Conservation (phyloP, 2,888 invertebrate species). For the Drosophila subquinaria region DNA sequence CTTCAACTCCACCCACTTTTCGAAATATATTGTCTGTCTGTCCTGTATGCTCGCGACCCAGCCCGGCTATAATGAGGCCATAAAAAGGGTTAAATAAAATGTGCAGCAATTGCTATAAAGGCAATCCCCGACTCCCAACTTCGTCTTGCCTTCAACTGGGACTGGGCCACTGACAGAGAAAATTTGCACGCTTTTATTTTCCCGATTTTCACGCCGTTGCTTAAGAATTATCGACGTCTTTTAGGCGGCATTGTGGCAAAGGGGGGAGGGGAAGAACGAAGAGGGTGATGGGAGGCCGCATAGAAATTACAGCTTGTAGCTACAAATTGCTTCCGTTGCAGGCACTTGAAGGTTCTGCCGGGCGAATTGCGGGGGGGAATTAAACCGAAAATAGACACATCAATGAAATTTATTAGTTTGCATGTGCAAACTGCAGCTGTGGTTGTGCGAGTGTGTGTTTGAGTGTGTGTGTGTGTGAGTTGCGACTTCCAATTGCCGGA, state of each 20-base stretch:
- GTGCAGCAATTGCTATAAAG: slow-evolving; percentile 75
- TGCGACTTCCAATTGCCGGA: slow-evolving; percentile 69
- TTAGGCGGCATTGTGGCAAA: slow-evolving; percentile 32
- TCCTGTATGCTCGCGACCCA: slow-evolving; percentile 24
- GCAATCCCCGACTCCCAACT: slow-evolving; percentile 26
- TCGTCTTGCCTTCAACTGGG: slow-evolving; percentile 1
- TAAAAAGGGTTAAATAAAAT: slow-evolving; percentile 82
- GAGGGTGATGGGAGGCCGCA: slow-evolving; percentile 27
- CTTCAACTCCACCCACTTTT: slow-evolving; percentile 33
- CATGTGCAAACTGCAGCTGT: slow-evolving; percentile 79
- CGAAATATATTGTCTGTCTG: slow-evolving; percentile 61
- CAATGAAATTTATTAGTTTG: slow-evolving; percentile 83
- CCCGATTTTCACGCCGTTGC: slow-evolving; percentile 75
- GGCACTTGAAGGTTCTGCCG: slow-evolving; percentile 60
- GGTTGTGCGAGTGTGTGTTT: slow-evolving; percentile 38
- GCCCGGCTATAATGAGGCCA: slow-evolving; percentile 74
- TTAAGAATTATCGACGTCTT: slow-evolving; percentile 78
- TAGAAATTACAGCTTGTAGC: slow-evolving; percentile 81
- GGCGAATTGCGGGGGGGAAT: not conserved
- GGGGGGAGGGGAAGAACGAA: not conserved
- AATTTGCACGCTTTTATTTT: slow-evolving; percentile 76
- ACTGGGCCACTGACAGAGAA: slow-evolving; percentile 65
- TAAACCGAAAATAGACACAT: slow-evolving; percentile 82
- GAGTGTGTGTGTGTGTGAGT: slow-evolving; percentile 39
- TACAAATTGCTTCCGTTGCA: slow-evolving; percentile 83